These are phyloP conservation scores for Lycocerus yunnanus DNA, from an alignment of 2,888 invertebrate species.

Conservation along the genomic window DNA sequence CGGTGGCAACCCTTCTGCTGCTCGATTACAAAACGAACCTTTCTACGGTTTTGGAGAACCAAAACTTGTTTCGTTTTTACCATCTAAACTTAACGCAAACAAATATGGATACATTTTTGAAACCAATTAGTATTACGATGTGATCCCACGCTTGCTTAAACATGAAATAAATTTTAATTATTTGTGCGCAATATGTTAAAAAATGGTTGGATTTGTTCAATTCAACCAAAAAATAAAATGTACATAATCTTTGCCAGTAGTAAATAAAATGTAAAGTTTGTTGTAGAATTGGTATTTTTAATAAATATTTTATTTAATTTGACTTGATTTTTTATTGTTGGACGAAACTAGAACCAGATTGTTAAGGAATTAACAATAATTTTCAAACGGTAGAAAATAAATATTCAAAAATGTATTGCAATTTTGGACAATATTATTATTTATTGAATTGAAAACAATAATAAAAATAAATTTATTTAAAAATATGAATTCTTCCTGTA, in stretches of 20 bases:
- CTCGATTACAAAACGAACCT: neutral
- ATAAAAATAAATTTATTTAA: no score
- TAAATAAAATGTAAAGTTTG: neutral
- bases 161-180: neutral
- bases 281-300: neutral
- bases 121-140: neutral
- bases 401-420: no score
- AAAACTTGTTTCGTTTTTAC: neutral
- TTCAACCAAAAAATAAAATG: neutral
- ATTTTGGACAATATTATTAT: no score
- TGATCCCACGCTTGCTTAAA: neutral
- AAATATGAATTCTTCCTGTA: no score
- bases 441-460: no score
- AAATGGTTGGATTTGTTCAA: neutral
- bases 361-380: no score
- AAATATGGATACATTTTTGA: constrained; percentile 2
- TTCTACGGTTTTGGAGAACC: neutral
- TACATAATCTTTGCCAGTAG: neutral
- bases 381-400: no score
- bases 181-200: neutral
- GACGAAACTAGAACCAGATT: no score
- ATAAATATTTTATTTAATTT: neutral
- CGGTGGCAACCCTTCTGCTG: neutral
- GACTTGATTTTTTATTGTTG: neutral
- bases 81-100: neutral